These are phyloP conservation scores for Cryptus viduatorius DNA, from an alignment of 2,888 invertebrate species.

Conservation along the genomic window DNA sequence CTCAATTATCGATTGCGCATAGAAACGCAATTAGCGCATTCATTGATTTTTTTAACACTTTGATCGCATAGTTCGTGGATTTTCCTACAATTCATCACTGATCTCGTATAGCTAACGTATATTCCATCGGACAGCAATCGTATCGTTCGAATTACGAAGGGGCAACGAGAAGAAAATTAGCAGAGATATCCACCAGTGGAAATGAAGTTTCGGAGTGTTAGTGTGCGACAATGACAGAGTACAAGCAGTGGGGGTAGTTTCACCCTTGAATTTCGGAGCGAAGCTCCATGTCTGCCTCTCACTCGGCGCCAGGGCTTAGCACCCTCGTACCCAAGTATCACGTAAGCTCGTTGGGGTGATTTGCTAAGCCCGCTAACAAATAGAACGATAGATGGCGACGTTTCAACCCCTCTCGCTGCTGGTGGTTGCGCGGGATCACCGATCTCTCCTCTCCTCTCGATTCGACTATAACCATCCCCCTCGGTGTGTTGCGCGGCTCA, in stretches of 20 bases:
- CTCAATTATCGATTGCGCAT: background rate
- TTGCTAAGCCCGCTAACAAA: conserved; percentile 85
- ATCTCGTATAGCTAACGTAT: conserved; percentile 21
- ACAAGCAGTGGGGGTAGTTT: conserved; percentile 51
- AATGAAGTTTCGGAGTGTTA: conserved; percentile 13
- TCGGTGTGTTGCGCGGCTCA: background rate
- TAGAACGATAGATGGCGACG: conserved; percentile 84
- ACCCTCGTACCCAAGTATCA: conserved; percentile 79
- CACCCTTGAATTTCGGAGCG: conserved; percentile 43
- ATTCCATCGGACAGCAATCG: conserved; percentile 65
- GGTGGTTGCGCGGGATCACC: conserved; percentile 61
- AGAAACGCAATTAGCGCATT: conserved; percentile 3
- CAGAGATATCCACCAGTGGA: conserved; percentile 51
- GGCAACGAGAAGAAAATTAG: conserved; percentile 69
- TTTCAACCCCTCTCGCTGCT: conserved; percentile 74
- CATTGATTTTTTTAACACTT: conserved; percentile 39
- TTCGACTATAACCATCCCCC: conserved; percentile 26
- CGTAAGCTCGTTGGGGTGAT: conserved; percentile 84
- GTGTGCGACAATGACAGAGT: conserved; percentile 43
- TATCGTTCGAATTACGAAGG: conserved; percentile 64
- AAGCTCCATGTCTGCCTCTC: conserved; percentile 49
- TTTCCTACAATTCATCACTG: conserved; percentile 45
- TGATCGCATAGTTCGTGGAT: conserved; percentile 23
- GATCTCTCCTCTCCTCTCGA: conserved; percentile 54
- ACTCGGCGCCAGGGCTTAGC: conserved; percentile 79